Evolutionary conservation across 2,888 invertebrate genomes (phyloP).

Genomic region (Brachyptera putata): DNA sequence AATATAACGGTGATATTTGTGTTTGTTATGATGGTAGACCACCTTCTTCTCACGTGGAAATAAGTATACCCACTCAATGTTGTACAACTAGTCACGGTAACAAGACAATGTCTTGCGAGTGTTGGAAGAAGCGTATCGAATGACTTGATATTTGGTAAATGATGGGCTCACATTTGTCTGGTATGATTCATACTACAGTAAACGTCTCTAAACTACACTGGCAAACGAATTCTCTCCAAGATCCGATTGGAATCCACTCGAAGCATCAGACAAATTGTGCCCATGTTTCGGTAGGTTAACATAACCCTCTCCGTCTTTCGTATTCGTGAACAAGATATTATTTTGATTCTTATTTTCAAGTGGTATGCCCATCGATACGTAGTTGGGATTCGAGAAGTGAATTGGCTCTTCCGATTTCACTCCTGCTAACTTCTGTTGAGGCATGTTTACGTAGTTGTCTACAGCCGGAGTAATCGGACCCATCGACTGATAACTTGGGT

Average conservation of each 20-base stretch:
- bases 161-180: too few species aligned
- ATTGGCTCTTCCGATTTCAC: background rate
- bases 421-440: constrained; percentile 45
- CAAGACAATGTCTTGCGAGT: too few species aligned
- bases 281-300: constrained; percentile 21
- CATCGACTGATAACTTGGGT: constrained; percentile 45
- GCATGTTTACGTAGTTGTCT: constrained; percentile 54
- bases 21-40: too few species aligned
- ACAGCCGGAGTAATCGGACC: constrained; percentile 27
- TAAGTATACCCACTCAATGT: too few species aligned
- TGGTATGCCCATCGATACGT: constrained; percentile 5
- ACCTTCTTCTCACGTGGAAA: too few species aligned
- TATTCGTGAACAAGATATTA: constrained; percentile 8
- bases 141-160: too few species aligned
- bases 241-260: constrained; percentile 22
- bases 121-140: too few species aligned
- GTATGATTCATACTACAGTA: too few species aligned
- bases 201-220: too few species aligned
- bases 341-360: background rate
- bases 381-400: background rate
- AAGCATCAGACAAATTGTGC: constrained; percentile 16
- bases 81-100: too few species aligned
- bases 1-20: too few species aligned
- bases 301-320: constrained; percentile 19
- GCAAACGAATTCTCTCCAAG: constrained; percentile 19